Conservation (phyloP, 2,797 vertebrate species). For the Sebastes iracundus region DNA sequence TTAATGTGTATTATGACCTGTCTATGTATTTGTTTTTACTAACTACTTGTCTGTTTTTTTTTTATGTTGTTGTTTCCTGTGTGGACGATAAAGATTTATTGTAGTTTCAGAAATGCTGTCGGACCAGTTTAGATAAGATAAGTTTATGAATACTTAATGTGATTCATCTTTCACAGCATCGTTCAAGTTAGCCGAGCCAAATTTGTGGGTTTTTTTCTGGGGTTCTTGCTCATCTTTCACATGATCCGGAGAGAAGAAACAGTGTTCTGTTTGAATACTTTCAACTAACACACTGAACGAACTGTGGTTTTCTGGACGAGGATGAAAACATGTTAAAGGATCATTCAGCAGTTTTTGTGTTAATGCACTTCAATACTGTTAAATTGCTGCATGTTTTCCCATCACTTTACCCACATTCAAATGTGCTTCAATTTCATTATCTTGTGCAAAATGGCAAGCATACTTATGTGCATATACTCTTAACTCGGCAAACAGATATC, state of each 20-base stretch:
- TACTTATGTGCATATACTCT: background rate
- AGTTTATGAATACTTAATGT: background rate
- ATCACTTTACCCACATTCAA: background rate
- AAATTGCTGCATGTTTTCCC: background rate
- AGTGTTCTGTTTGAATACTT: background rate
- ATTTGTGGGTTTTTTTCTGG: background rate
- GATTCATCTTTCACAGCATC: background rate
- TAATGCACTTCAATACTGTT: background rate
- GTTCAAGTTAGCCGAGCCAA: background rate
- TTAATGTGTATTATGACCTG: too few species aligned
- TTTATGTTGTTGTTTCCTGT: background rate
- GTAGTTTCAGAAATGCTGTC: conserved; percentile 10
- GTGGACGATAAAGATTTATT: too few species aligned
- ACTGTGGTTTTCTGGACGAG: background rate
- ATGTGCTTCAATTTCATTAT: background rate
- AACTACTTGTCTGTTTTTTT: background rate
- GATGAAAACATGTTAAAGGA: background rate
- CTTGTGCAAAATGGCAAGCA: background rate
- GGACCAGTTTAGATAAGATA: background rate
- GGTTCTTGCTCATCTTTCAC: background rate
- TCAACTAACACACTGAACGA: background rate
- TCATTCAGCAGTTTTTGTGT: background rate
- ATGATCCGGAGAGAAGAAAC: conserved; percentile 1
- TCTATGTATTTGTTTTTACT: too few species aligned
- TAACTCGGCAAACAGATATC: background rate